These are phyloP conservation scores for Neotoxoptera formosana DNA, from an alignment of 1,140 invertebrate species.

Conservation along the genomic window DNA sequence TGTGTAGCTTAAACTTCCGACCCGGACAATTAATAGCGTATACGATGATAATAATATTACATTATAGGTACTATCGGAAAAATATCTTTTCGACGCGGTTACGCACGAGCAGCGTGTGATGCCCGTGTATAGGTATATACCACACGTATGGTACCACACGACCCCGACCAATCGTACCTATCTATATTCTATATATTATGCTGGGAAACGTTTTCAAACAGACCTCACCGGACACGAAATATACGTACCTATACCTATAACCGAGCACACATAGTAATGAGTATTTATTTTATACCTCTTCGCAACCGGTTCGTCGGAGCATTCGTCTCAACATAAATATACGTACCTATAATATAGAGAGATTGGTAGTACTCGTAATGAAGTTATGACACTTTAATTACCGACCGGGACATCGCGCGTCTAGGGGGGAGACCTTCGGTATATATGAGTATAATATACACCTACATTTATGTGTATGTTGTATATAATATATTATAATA, in stretches of 20 bases:
- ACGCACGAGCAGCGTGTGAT: not conserved
- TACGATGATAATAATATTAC: not conserved
- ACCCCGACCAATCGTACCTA: not conserved
- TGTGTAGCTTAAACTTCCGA: not conserved
- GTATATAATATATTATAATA: conserved; percentile 10
- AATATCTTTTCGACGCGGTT: conserved; percentile 11
- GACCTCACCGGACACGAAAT: not conserved
- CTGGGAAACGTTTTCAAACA: not conserved
- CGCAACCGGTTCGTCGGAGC: not conserved
- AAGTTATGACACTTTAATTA: conserved; percentile 24
- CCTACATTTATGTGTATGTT: not conserved
- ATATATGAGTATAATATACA: not conserved
- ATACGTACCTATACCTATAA: not conserved
- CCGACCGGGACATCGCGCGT: not conserved
- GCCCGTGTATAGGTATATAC: not conserved
- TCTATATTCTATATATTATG: too few relatives aligned
- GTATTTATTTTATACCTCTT: not conserved
- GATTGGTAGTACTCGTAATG: not conserved
- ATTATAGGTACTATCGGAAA: not conserved
- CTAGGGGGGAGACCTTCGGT: not conserved
- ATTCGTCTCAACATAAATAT: not conserved
- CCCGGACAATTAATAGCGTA: conserved; percentile 7
- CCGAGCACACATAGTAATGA: not conserved
- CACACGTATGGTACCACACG: not conserved
- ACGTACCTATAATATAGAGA: not conserved